Percentiles rank a stretch among this genome's conserved stretches.
phyloP scores from a whole-genome alignment of 2,113 vertebrate species.

The Acanthochromis polyacanthus region DNA sequence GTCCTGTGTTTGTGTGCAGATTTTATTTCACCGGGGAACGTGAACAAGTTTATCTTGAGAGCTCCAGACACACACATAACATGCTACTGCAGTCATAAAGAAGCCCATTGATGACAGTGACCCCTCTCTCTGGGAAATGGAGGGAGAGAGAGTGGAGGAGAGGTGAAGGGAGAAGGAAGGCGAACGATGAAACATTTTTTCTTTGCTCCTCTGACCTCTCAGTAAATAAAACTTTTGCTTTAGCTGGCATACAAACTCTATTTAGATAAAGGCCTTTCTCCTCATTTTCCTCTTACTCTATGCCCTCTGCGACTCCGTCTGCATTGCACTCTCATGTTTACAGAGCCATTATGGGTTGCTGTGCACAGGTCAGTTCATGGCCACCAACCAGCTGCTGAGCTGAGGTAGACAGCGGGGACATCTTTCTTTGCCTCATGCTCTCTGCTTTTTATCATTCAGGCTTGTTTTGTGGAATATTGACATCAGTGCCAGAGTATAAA shows the following conservation, averaged over 20 bases:
- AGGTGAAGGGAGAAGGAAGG: constrained; percentile 47
- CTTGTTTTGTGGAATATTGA: constrained; percentile 49
- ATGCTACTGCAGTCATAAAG: constrained; percentile 64
- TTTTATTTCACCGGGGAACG: constrained; percentile 38
- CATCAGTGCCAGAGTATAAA: constrained; percentile 49
- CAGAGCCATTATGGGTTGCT: constrained; percentile 59
- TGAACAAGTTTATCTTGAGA: constrained; percentile 67
- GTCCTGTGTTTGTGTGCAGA: constrained; percentile 10
- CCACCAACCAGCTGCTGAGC: constrained; percentile 60
- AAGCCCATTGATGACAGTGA: constrained; percentile 72
- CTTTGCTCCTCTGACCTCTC: constrained; percentile 53
- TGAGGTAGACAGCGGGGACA: constrained; percentile 39
- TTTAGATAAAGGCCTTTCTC: constrained; percentile 45
- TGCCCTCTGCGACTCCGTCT: constrained; percentile 39
- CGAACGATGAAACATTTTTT: constrained; percentile 56
- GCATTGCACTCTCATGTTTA: constrained; percentile 58
- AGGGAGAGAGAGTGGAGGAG: constrained; percentile 15
- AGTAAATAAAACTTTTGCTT: constrained; percentile 54
- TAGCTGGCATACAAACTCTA: constrained; percentile 27
- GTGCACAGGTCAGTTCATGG: constrained; percentile 65
- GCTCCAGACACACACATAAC: constrained; percentile 59
- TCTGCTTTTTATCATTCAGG: constrained; percentile 44
- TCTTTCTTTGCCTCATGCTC: constrained; percentile 47
- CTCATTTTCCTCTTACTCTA: constrained; percentile 26
- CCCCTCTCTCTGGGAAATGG: constrained; percentile 54